Percentiles rank a stretch among this genome's conserved stretches.
Conservation (phyloP, 2,888 invertebrate species). For the Megamerina dolium region DNA sequence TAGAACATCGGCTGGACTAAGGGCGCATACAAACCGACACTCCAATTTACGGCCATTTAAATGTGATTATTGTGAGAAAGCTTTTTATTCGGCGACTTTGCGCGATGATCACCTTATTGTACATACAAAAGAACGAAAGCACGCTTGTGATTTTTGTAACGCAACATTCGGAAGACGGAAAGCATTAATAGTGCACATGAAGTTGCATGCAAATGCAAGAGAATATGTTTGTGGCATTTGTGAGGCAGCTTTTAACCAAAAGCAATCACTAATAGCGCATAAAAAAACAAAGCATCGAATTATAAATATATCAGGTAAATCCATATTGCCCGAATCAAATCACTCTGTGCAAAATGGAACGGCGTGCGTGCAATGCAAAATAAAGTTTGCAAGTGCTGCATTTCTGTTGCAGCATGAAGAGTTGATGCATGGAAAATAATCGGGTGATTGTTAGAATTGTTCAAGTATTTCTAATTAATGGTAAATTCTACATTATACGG, state of each 20-base stretch:
- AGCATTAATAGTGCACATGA: slow-evolving; percentile 36
- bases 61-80: slow-evolving; percentile 12
- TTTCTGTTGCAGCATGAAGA: no score
- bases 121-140: slow-evolving; percentile 30
- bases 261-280: no score
- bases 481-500: no score
- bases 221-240: slow-evolving; percentile 22
- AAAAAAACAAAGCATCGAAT: no score
- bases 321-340: no score
- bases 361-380: no score
- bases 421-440: no score
- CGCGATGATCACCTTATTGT: slow-evolving; percentile 37
- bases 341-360: no score
- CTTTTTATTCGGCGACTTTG: slow-evolving; percentile 19
- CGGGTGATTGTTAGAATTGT: no score
- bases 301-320: no score
- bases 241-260: slow-evolving; percentile 22
- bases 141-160: slow-evolving; percentile 29
- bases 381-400: no score
- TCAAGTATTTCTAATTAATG: no score
- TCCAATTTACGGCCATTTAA: slow-evolving; percentile 14
- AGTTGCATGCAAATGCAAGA: slow-evolving; percentile 22
- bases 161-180: slow-evolving; percentile 32
- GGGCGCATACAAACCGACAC: slow-evolving; percentile 18
- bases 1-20: neutral